phyloP scores from a whole-genome alignment of 2,113 vertebrate genomes.

The Coptodon rendalli region DNA sequence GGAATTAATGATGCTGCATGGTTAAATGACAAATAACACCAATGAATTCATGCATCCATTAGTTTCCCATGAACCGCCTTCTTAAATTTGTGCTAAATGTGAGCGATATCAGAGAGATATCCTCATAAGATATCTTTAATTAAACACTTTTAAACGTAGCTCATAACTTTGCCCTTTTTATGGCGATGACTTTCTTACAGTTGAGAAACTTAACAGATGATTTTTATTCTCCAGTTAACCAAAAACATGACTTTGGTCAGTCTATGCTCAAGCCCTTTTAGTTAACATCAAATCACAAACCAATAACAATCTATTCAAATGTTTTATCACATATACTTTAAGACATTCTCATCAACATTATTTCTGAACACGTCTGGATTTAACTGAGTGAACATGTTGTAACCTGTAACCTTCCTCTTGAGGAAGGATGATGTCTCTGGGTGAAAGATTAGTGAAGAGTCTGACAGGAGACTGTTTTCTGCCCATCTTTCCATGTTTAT shows the following conservation, averaged over 20 bases:
- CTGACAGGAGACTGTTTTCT: conserved; percentile 91
- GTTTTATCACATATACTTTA: background rate
- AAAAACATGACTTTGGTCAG: background rate
- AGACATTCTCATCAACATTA: background rate
- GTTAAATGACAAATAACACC: background rate
- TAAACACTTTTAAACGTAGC: background rate
- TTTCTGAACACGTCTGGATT: background rate
- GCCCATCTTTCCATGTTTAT: conserved; percentile 90
- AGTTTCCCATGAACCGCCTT: background rate
- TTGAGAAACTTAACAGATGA: background rate
- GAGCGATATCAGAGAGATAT: background rate
- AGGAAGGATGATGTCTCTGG: conserved; percentile 79
- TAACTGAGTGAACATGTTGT: background rate
- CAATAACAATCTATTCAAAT: background rate
- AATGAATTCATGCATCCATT: background rate
- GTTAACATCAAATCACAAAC: background rate
- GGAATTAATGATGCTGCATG: background rate
- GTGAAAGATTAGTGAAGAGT: conserved; percentile 86
- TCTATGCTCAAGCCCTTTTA: background rate
- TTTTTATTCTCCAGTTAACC: background rate
- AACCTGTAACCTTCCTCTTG: conserved; percentile 91
- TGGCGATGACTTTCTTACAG: background rate
- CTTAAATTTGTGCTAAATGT: background rate
- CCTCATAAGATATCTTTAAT: background rate
- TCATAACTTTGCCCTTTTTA: background rate